Evolutionary conservation across 2,797 vertebrate genomes (phyloP), one percentile per base, ranked within the genome.

Genomic region (Tapera naevia): DNA sequence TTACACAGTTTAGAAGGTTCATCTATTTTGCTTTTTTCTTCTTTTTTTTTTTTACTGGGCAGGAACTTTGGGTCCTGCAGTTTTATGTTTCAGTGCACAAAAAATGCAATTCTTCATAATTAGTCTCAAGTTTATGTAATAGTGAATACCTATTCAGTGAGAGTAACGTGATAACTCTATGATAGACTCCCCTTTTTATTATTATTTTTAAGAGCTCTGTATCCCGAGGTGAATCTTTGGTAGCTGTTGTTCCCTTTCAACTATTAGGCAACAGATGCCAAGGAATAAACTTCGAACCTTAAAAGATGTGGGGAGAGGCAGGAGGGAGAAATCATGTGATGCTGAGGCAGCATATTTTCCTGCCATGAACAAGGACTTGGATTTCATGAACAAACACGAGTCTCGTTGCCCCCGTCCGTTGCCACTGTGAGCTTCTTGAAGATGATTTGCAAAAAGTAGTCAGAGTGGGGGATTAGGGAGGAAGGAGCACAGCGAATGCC

Each of bases 221-320:
- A 60, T 86, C 37, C 58, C 46, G 30, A 18, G 41, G 18, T 37
- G 67, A 69, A 9, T 91, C 27, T 53, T 89, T 53, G 48, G 33
- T 70, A 33, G 4, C 17, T 88, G 33, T 35, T 51, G 50, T 81
- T 91, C 48, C 61, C 30, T 92, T 82, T 91, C 43, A 91, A 14
- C 39, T 73, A 79, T 39, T 79, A 67, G 69, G 45, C 60, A 89
- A 13, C 16, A 70, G 53, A 66, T 51, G 17, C 32, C 35, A 58
- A 91, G 60, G 57, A 74, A 25, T 67, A 69, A 95, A 88, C 91
- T 94, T 97, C 95, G 91, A 86, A 90, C 94, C 41, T 65, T 86
- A 23, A 11, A 48, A 67, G 67, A 32, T 17, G 8, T 53, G n/a
- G 24, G 43, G 48, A 72, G 62, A 76, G 71, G 56, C 1, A 3